Evolutionary conservation across 2,888 invertebrate genomes (phyloP).

Genomic region (Xestoiulus laeticollis): DNA sequence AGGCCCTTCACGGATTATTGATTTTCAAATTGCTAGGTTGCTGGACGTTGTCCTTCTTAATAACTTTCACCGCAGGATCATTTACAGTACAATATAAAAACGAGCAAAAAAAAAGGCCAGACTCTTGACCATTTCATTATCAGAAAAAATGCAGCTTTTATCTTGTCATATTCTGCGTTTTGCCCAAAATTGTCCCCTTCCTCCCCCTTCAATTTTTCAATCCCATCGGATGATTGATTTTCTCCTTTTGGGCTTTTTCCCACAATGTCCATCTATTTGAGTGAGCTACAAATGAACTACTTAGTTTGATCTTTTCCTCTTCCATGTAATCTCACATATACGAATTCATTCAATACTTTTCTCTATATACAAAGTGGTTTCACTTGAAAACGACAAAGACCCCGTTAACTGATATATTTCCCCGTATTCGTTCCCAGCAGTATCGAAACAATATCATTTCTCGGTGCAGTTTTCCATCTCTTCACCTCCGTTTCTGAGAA

Average conservation of each 20-base stretch:
- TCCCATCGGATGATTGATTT: background rate
- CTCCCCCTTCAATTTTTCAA: background rate
- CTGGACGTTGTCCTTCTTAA: background rate
- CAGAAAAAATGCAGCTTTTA: background rate
- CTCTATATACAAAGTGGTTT: conserved; percentile 12
- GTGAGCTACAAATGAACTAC: conserved; percentile 26
- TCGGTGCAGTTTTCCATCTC: background rate
- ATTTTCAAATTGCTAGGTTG: background rate
- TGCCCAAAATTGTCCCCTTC: background rate
- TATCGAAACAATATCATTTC: background rate
- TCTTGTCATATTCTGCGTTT: background rate
- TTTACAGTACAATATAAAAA: background rate
- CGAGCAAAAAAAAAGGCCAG: background rate
- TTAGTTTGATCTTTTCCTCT: conserved; percentile 2
- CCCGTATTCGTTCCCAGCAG: background rate
- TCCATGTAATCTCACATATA: conserved; percentile 17
- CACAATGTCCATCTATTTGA: conserved; percentile 26
- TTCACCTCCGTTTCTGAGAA: background rate
- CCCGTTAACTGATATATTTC: background rate
- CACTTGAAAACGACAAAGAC: conserved; percentile 26
- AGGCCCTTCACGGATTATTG: background rate
- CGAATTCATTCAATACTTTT: conserved; percentile 18
- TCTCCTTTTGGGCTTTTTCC: background rate
- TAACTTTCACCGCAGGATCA: background rate
- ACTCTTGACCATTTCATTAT: no score